These are phyloP conservation scores for Micromys minutus DNA, from an alignment of 2,113 vertebrate species.

Conservation along the genomic window DNA sequence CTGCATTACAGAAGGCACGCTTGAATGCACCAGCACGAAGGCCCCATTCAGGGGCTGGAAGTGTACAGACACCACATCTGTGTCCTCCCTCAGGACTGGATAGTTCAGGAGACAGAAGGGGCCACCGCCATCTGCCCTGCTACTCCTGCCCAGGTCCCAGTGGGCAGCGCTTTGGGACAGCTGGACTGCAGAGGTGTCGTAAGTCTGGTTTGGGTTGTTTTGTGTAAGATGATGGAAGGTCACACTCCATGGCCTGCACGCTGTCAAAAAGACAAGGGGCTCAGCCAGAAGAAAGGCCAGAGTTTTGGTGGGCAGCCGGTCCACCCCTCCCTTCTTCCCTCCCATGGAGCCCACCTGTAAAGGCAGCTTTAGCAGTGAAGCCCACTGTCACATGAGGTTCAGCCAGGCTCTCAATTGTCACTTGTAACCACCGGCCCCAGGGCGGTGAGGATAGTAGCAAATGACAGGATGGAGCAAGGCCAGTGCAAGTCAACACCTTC, in stretches of 20 bases:
- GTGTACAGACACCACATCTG: constrained; percentile 91
- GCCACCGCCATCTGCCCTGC: neutral
- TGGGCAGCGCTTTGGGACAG: neutral
- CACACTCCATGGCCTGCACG: constrained; percentile 78
- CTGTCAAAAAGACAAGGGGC: constrained; percentile 65
- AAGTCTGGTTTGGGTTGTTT: constrained; percentile 79
- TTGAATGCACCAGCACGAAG: constrained; percentile 82
- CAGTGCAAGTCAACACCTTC: constrained; percentile 86
- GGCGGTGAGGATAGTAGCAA: constrained; percentile 87
- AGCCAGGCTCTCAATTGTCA: constrained; percentile 87
- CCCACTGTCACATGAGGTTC: constrained; percentile 78
- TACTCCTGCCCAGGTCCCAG: neutral
- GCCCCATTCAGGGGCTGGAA: constrained; percentile 87
- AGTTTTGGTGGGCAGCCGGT: neutral
- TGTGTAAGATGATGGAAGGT: constrained; percentile 73
- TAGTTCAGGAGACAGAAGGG: constrained; percentile 87
- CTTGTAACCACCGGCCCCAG: constrained; percentile 93
- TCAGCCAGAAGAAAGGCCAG: neutral
- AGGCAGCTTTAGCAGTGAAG: constrained; percentile 86
- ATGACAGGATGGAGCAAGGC: constrained; percentile 81
- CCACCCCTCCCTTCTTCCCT: neutral
- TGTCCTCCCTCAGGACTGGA: constrained; percentile 89
- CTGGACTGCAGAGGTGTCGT: neutral
- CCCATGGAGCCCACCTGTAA: constrained; percentile 88
- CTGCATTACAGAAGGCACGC: constrained; percentile 86